Evolutionary conservation across 2,888 invertebrate species (phyloP).

Genomic region (Cataglyphis rosenhaueri): DNA sequence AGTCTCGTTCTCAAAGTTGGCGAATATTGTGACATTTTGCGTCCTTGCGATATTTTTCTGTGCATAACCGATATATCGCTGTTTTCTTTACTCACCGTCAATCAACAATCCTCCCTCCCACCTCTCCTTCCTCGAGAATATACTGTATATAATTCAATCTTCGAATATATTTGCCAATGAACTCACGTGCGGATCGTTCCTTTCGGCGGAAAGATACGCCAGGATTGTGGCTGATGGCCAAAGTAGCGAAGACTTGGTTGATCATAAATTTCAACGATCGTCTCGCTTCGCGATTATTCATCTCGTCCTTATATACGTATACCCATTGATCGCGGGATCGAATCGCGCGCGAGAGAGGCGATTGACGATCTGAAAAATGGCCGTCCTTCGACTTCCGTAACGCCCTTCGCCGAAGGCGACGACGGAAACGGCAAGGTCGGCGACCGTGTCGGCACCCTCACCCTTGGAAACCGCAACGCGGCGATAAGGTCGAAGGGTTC

Average conservation of each 20-base stretch:
- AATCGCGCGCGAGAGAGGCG: not conserved
- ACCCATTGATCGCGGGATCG: constrained; percentile 3
- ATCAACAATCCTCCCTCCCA: not conserved
- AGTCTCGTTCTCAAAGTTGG: constrained; percentile 21
- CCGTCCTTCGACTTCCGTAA: constrained; percentile 27
- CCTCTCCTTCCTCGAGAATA: not conserved
- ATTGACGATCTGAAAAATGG: constrained; percentile 42
- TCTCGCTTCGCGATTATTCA: constrained; percentile 22
- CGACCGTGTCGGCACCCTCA: constrained; percentile 50
- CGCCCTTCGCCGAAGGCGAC: constrained; percentile 15
- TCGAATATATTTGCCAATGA: constrained; percentile 13
- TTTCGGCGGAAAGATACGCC: not conserved
- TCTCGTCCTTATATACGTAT: not conserved
- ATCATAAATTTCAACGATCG: constrained; percentile 18
- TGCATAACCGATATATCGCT: not conserved
- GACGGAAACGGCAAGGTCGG: constrained; percentile 55
- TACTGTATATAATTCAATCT: not conserved
- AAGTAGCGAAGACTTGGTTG: not conserved
- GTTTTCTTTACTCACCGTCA: not conserved
- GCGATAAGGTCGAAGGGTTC: constrained; percentile 57
- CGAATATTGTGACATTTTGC: not conserved
- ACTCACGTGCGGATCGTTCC: not conserved
- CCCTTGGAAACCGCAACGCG: constrained; percentile 52
- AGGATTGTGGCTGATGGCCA: constrained; percentile 23
- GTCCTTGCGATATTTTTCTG: not conserved